Evolutionary conservation across 2,113 vertebrate genomes (phyloP).

Genomic region (Myodes glareolus): DNA sequence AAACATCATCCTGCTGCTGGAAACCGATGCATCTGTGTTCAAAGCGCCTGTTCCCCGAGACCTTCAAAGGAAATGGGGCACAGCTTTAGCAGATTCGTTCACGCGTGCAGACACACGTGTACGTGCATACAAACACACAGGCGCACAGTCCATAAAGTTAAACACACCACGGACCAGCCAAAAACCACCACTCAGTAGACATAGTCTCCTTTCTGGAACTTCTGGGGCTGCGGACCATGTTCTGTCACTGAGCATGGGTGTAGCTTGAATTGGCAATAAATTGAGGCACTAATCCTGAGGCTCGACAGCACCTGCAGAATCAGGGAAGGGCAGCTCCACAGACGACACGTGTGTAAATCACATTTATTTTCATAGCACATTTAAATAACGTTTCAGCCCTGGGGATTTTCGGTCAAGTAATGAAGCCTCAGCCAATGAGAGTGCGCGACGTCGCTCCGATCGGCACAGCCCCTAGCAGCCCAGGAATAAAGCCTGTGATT

Average conservation of each 20-base stretch:
- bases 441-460: constrained; percentile 71
- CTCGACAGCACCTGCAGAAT: constrained; percentile 56
- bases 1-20: not conserved
- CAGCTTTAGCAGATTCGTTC: not conserved
- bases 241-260: constrained; percentile 60
- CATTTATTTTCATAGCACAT: constrained; percentile 82
- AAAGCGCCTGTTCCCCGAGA: not conserved
- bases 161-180: not conserved
- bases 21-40: not conserved
- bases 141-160: constrained; percentile 37
- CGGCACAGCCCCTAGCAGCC: constrained; percentile 56
- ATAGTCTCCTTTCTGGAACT: constrained; percentile 69
- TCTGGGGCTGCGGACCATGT: constrained; percentile 1
- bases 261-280: constrained; percentile 75
- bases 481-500: constrained; percentile 80
- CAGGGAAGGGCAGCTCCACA: constrained; percentile 55
- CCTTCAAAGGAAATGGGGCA: not conserved
- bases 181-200: constrained; percentile 62
- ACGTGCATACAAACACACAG: not conserved
- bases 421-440: constrained; percentile 81
- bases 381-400: constrained; percentile 84
- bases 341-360: constrained; percentile 83
- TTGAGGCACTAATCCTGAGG: constrained; percentile 71
- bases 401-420: constrained; percentile 79
- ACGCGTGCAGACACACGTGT: not conserved